Base-by-base conservation (phyloP, 2,888 invertebrate genomes). In the Cyrtodaria siliqua region DNA sequence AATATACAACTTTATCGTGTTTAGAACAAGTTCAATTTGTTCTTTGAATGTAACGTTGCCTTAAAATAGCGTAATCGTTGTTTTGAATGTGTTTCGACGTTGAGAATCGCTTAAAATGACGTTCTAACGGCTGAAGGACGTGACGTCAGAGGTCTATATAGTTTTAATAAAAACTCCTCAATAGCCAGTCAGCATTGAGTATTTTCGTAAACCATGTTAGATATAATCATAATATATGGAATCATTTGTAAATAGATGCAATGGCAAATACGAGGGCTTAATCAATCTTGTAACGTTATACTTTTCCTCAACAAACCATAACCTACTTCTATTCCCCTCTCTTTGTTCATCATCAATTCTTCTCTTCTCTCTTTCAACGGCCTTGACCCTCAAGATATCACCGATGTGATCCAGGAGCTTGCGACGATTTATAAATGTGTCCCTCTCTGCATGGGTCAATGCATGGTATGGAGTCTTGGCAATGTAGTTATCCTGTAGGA, bases 391-490 rank as follows among this genome's bases (percentile, higher is more conserved):
- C 69, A 92, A 70, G 16, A 91, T 86, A 55, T 90, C 89, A 6
- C 92, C 92, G 20, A 92, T 64, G 71, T 91, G 92, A 24, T 81
- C 87, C 2, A 92, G 83, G 6, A 92, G 84, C 59, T 85, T 86
- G 23, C 88, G 84, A 16, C 92, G 84, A 20, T 89, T 90, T 72
- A 92, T 92, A 82, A 89, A 92, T 6, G 91, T 92, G 44, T 92
- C 92, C n/a, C 93, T 69, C 69, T 93, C 93, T n/a, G 88, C 85
- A 53, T 84, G 90, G 3, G 92, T 91, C 55, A 93, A 84, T 9
- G 93, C 93, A 78, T 93, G 93, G 81, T 93, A 92, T 0, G 93
- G 93, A 83, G 91, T 91, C 79, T 92, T 92, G 29, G 93, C 91
- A 42, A 93, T 92, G 59, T 92, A 86, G 49, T 89, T 87, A 79